A percentile compares a stretch with the other conserved stretches of the same genome.
Evolutionary conservation across 2,113 vertebrate genomes (phyloP).

Genomic region (Prunella himalayana): DNA sequence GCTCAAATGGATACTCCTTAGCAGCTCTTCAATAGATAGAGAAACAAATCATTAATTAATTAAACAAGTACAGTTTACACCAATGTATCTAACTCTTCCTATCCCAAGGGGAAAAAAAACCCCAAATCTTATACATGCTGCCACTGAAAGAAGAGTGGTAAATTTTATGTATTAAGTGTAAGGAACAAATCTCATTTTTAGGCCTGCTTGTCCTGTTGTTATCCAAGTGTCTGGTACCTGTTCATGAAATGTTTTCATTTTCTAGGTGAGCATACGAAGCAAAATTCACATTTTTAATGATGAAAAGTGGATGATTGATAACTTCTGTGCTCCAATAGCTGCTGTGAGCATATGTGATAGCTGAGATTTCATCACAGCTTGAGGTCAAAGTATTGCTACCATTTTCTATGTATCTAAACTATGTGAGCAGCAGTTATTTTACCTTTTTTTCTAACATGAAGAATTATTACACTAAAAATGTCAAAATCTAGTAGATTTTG

Average conservation of each 20-base stretch:
- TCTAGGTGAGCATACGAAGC: not conserved
- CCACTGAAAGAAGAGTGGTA: not conserved
- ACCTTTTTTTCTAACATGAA: not conserved
- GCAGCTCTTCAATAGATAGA: not conserved
- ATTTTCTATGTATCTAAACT: not conserved
- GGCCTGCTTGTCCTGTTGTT: not conserved
- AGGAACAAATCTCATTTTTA: not conserved
- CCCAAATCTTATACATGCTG: accelerated
- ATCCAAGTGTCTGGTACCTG: not conserved
- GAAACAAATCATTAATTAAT: not conserved
- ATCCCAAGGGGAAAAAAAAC: not conserved
- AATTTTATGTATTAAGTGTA: accelerated
- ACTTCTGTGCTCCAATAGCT: not conserved
- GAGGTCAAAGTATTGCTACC: not conserved
- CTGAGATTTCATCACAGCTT: not conserved
- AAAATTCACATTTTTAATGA: not conserved
- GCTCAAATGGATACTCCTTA: not conserved
- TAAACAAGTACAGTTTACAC: not conserved
- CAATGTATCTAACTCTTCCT: not conserved
- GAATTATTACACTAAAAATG: not conserved
- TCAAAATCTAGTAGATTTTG: not conserved
- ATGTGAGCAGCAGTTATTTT: not conserved
- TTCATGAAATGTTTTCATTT: not conserved
- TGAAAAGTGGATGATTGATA: not conserved
- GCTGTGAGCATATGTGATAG: not conserved